Evolutionary conservation across 2,888 invertebrate species (phyloP).

Genomic region (Alentia gelatinosa): DNA sequence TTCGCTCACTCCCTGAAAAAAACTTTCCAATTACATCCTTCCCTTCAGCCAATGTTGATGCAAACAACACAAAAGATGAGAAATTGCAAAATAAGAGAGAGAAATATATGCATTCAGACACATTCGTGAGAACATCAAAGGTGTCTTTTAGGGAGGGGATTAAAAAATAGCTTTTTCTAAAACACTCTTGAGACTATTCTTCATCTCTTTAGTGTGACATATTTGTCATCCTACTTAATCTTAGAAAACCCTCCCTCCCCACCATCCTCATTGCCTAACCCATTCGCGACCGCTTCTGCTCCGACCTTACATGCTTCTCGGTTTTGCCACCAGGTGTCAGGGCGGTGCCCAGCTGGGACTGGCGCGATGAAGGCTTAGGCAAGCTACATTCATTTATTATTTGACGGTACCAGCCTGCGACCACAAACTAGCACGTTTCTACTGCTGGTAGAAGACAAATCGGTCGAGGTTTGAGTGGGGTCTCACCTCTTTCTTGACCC

Average conservation of each 20-base stretch:
- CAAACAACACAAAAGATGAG: not conserved
- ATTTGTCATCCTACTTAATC: conserved; percentile 1
- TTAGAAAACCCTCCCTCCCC: not conserved
- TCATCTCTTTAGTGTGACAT: not conserved
- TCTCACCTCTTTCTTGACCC: no score
- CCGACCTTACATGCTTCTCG: not conserved
- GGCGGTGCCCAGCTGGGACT: not conserved
- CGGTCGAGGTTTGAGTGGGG: no score
- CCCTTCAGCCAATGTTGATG: not conserved
- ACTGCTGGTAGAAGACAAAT: no score
- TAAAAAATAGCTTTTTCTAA: not conserved
- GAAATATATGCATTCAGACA: not conserved
- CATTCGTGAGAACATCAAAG: not conserved
- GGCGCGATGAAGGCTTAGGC: no score
- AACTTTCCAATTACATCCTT: not conserved
- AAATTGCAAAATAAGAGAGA: not conserved
- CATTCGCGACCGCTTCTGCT: not conserved
- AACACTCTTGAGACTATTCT: not conserved
- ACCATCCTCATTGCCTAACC: not conserved
- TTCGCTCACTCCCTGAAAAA: not conserved
- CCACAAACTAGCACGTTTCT: no score
- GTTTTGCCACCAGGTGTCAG: not conserved
- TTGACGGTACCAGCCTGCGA: no score
- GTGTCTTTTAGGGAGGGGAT: not conserved
- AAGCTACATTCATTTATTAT: no score